Percentiles rank a stretch among this genome's conserved stretches.
These are phyloP conservation scores for Torymus aiolomorphi DNA, from an alignment of 2,888 invertebrate species.

Conservation along the genomic window DNA sequence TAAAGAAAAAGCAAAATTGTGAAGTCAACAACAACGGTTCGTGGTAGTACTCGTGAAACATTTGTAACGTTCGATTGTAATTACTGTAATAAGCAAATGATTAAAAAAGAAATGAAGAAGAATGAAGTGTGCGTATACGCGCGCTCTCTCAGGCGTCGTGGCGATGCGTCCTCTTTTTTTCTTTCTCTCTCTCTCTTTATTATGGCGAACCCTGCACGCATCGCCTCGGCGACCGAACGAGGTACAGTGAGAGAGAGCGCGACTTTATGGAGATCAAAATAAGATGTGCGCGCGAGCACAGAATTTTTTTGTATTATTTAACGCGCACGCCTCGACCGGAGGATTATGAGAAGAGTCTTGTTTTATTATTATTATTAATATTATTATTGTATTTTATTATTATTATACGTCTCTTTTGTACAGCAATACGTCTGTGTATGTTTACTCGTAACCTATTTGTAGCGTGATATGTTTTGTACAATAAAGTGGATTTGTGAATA, in stretches of 20 bases:
- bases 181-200: no score
- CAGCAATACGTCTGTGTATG: conserved; percentile 61
- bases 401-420: conserved; percentile 61
- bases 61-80: conserved; percentile 72
- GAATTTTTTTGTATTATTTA: conserved; percentile 58
- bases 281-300: conserved; percentile 40
- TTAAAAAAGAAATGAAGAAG: conserved; percentile 7
- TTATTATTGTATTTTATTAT: not conserved
- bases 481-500: conserved; percentile 61
- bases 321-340: conserved; percentile 33
- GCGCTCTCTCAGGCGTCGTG: conserved; percentile 1
- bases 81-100: conserved; percentile 62
- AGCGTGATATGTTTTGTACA: conserved; percentile 64
- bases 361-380: conserved; percentile 30
- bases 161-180: conserved; percentile 4
- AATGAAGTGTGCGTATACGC: not conserved
- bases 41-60: conserved; percentile 70
- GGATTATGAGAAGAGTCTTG: conserved; percentile 33
- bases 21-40: not conserved
- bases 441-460: conserved; percentile 61
- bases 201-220: conserved; percentile 31
- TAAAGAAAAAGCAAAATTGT: not conserved
- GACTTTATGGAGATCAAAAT: conserved; percentile 46
- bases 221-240: not conserved
- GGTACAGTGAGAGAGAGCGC: not conserved